A percentile compares a stretch with the other conserved stretches of the same genome.
Evolutionary conservation across 2,113 vertebrate species (phyloP).

Genomic region (Camelus bactrianus): DNA sequence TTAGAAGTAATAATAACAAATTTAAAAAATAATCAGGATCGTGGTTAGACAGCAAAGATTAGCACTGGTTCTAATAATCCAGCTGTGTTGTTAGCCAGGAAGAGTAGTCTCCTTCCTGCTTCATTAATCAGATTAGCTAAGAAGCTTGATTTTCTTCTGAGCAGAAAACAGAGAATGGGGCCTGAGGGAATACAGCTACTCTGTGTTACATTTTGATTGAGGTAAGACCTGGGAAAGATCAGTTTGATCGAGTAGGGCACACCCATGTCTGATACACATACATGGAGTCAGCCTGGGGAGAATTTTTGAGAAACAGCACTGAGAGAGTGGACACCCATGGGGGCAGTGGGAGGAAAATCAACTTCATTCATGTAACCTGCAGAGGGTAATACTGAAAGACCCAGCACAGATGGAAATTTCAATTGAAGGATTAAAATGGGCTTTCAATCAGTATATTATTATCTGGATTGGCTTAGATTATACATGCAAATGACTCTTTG

Average conservation of each 20-base stretch:
- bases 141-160: slow-evolving; percentile 37
- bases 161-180: not conserved
- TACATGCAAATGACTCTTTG: slow-evolving; percentile 35
- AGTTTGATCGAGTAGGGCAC: not conserved
- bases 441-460: slow-evolving; percentile 33
- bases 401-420: slow-evolving; percentile 25
- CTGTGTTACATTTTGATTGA: not conserved
- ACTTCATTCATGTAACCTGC: not conserved
- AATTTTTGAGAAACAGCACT: not conserved
- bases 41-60: slow-evolving; percentile 32
- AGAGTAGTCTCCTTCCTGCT: not conserved
- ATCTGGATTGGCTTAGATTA: not conserved
- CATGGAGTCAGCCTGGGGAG: not conserved
- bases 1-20: slow-evolving; percentile 31
- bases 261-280: not conserved
- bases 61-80: not conserved
- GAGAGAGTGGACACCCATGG: not conserved
- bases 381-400: not conserved
- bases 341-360: not conserved
- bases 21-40: slow-evolving; percentile 3
- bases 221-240: not conserved
- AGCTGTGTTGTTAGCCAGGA: not conserved
- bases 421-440: slow-evolving; percentile 54
- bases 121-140: slow-evolving; percentile 49
- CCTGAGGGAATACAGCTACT: not conserved